phyloP scores from a whole-genome alignment of 2,888 invertebrate genomes.

The Clunio marinus region DNA sequence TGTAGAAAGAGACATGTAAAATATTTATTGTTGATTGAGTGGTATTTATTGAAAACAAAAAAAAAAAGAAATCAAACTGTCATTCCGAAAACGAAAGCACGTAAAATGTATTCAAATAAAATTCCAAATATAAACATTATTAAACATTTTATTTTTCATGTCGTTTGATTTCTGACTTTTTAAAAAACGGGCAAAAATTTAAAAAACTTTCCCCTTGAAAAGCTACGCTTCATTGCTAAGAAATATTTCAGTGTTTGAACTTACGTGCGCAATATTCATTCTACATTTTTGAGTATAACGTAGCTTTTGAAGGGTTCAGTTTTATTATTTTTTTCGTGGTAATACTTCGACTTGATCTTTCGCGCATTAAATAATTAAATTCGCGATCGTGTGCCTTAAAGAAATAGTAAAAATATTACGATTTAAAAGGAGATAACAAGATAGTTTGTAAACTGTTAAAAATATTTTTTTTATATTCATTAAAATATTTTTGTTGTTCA shows the following conservation, averaged over 20 bases:
- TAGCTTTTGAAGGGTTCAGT: too few species aligned
- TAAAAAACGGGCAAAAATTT: too few species aligned
- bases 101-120: slow-evolving; percentile 4
- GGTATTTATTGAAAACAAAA: not conserved
- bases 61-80: too few species aligned
- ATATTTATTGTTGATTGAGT: slow-evolving; percentile 8
- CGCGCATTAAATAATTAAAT: not conserved
- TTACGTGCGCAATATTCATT: too few species aligned
- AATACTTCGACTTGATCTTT: not conserved
- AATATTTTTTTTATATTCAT: not conserved
- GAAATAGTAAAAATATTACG: not conserved
- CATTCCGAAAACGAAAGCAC: slow-evolving; percentile 14
- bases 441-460: too few species aligned
- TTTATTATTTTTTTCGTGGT: slow-evolving; percentile 16
- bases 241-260: too few species aligned
- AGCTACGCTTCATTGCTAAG: too few species aligned
- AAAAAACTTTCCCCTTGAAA: too few species aligned
- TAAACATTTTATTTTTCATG: too few species aligned
- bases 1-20: not conserved
- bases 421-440: not conserved
- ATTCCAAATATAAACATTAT: too few species aligned
- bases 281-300: too few species aligned
- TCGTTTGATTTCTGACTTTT: too few species aligned
- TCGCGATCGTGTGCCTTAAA: not conserved
- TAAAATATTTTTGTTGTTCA: slow-evolving; percentile 7